A percentile compares a stretch with the other conserved stretches of the same genome.
Evolutionary conservation across 1,140 invertebrate species (phyloP).

Genomic region (Geopemphigus sp.): DNA sequence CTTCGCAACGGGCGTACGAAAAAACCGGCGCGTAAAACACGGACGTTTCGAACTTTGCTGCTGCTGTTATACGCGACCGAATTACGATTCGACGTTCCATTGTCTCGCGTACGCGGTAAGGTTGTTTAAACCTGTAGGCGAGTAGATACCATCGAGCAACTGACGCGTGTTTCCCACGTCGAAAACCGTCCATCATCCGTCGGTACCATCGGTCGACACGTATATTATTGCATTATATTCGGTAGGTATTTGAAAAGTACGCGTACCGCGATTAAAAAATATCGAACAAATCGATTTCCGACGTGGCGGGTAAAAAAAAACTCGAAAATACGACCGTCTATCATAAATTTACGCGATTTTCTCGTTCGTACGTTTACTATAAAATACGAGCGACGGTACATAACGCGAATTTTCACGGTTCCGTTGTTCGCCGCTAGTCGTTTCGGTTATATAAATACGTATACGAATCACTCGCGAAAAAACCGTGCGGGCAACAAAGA

Average conservation of each 20-base stretch:
- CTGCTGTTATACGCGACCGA: neutral
- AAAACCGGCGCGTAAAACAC: too few relatives aligned
- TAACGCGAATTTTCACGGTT: slow-evolving; percentile 34
- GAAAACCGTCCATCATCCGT: neutral
- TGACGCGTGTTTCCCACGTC: slow-evolving; percentile 7
- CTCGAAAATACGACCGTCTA: too few relatives aligned
- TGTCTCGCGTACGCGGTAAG: neutral
- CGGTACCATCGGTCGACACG: neutral
- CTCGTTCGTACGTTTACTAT: neutral
- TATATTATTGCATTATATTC: neutral
- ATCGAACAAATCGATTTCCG: slow-evolving; percentile 18
- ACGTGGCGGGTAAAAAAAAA: too few relatives aligned
- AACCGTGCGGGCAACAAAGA: neutral
- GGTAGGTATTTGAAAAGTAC: neutral
- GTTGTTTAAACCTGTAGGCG: too few relatives aligned
- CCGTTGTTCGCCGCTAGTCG: slow-evolving; percentile 17
- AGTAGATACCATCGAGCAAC: neutral
- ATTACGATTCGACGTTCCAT: neutral
- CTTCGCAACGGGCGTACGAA: too few relatives aligned
- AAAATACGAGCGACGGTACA: neutral
- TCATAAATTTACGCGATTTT: too few relatives aligned
- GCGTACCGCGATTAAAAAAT: neutral
- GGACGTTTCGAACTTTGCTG: too few relatives aligned
- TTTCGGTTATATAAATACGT: neutral
- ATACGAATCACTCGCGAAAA: neutral